These are phyloP conservation scores for Argyresthia goedartella DNA, from an alignment of 2,888 invertebrate species.

Conservation along the genomic window DNA sequence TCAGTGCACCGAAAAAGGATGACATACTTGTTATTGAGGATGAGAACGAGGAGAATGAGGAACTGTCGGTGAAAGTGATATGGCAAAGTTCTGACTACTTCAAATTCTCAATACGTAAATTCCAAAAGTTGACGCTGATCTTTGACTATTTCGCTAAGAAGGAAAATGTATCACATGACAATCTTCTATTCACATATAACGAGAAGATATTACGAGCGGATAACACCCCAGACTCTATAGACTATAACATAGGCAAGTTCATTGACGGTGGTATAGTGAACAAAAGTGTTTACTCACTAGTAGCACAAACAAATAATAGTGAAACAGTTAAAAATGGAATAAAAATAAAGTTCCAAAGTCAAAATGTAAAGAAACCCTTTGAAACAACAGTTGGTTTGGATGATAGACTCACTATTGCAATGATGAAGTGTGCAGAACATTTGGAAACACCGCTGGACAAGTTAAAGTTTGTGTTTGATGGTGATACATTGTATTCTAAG, in stretches of 20 bases:
- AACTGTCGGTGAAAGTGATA: conserved; percentile 53
- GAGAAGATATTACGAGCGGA: conserved; percentile 40
- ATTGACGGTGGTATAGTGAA: conserved; percentile 55
- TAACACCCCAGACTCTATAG: conserved; percentile 51
- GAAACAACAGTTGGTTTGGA: conserved; percentile 28
- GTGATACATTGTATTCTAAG: conserved; percentile 49
- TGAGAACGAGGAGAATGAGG: conserved; percentile 45
- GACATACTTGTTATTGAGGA: conserved; percentile 19
- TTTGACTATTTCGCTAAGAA: conserved; percentile 44
- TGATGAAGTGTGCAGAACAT: conserved; percentile 59
- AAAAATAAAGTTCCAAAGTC: conserved; percentile 54
- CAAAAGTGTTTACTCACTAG: conserved; percentile 27
- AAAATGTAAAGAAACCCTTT: conserved; percentile 45
- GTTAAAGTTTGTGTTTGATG: conserved; percentile 66
- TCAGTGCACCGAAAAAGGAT: conserved; percentile 19
- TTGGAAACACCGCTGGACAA: conserved; percentile 40
- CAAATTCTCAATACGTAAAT: conserved; percentile 45
- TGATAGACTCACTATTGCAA: conserved; percentile 41
- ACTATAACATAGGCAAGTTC: conserved; percentile 50
- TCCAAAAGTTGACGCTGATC: conserved; percentile 45
- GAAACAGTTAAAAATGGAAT: conserved; percentile 23
- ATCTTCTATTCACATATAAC: conserved; percentile 47
- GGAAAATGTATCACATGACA: conserved; percentile 35
- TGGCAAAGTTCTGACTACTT: conserved; percentile 51
- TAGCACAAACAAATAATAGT: conserved; percentile 10